phyloP scores from a whole-genome alignment of 2,888 invertebrate genomes.

The Napeogenes sylphis region DNA sequence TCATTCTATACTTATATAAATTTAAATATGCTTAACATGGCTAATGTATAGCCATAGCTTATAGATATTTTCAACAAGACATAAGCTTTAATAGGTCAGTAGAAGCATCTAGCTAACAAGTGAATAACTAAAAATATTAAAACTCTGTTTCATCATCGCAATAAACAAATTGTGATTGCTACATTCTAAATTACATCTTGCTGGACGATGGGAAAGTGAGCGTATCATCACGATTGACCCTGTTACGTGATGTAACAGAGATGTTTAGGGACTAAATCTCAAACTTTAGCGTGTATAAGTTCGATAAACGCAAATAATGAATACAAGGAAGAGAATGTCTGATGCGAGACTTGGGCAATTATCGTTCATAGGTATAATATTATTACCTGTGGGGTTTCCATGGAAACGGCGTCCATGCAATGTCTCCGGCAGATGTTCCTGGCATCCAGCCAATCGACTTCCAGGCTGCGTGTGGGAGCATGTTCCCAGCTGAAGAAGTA shows the following conservation, averaged over 20 bases:
- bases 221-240: slow-evolving; percentile 48
- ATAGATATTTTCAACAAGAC: no score
- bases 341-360: neutral
- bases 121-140: slow-evolving; percentile 2
- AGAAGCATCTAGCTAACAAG: neutral
- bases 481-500: slow-evolving; percentile 98
- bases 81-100: no score
- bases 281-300: neutral
- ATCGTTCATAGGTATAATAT: neutral
- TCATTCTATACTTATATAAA: no score
- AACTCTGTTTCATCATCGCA: slow-evolving; percentile 21
- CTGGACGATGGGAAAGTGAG: slow-evolving; percentile 44
- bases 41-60: no score
- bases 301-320: neutral
- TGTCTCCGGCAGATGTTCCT: slow-evolving; percentile 94
- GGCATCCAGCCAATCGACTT: slow-evolving; percentile 94
- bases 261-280: slow-evolving; percentile 31
- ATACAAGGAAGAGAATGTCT: neutral
- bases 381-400: slow-evolving; percentile 88
- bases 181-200: slow-evolving; percentile 32
- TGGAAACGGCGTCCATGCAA: slow-evolving; percentile 95
- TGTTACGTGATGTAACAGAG: slow-evolving; percentile 40
- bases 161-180: slow-evolving; percentile 29
- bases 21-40: no score
- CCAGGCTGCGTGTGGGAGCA: slow-evolving; percentile 86